phyloP scores from a whole-genome alignment of 1,140 invertebrate species.

The Chlorops oryzae region DNA sequence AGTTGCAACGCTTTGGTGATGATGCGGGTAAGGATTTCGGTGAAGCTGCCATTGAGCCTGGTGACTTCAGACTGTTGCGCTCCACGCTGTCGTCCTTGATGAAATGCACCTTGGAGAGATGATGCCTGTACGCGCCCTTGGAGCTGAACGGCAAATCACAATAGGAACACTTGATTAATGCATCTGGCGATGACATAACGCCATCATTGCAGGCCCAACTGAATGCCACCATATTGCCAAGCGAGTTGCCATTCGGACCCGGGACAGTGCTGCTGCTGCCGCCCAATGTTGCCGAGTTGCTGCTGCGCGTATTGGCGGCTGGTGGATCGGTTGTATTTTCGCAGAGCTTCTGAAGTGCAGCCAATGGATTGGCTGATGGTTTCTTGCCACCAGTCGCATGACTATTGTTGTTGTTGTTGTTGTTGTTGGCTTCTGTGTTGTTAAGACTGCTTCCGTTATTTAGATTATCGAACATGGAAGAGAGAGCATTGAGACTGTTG shows the following conservation, averaged over 20 bases:
- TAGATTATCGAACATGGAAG: slow-evolving; percentile 83
- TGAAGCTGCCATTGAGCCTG: slow-evolving; percentile 38
- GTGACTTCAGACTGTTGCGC: slow-evolving; percentile 53
- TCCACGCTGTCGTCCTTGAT: slow-evolving; percentile 85
- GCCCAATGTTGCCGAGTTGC: slow-evolving; percentile 42
- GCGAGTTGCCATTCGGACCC: slow-evolving; percentile 53
- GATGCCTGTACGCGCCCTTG: slow-evolving; percentile 93
- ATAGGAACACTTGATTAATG: slow-evolving; percentile 91
- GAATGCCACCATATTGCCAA: slow-evolving; percentile 79
- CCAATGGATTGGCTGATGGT: slow-evolving; percentile 76
- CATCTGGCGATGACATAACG: slow-evolving; percentile 68
- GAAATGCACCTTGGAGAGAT: slow-evolving; percentile 94
- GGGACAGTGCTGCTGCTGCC: slow-evolving; percentile 34
- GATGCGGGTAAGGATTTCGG: slow-evolving; percentile 27
- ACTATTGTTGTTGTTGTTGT: slow-evolving; percentile 26
- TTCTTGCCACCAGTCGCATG: slow-evolving; percentile 48
- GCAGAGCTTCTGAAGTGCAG: slow-evolving; percentile 88
- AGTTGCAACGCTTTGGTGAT: slow-evolving; percentile 34
- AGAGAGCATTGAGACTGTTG: slow-evolving; percentile 70
- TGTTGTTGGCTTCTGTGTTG: slow-evolving; percentile 45
- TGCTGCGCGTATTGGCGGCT: slow-evolving; percentile 31
- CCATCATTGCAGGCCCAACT: slow-evolving; percentile 92
- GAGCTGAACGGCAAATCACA: slow-evolving; percentile 95
- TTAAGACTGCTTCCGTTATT: slow-evolving; percentile 52
- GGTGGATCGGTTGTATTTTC: slow-evolving; percentile 75